Conservation (phyloP, 2,888 invertebrate species). For the Eupithecia subumbrata region DNA sequence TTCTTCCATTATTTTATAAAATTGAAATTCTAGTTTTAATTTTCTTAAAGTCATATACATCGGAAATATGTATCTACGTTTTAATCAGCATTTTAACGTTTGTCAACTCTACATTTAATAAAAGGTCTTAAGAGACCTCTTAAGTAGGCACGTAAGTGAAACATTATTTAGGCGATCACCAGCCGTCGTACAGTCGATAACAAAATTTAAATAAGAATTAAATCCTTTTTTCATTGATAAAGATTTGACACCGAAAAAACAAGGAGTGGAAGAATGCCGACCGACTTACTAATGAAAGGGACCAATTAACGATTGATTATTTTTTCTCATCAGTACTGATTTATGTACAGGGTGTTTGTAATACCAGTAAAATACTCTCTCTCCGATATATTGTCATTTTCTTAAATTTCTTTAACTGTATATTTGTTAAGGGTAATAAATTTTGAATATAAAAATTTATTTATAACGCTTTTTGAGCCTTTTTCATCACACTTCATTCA, state of each 20-base stretch:
- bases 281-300: conserved; percentile 82
- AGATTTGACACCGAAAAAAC: conserved; percentile 82
- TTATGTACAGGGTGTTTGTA: conserved; percentile 63
- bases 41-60: neutral
- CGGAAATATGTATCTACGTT: neutral
- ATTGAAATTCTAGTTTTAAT: neutral
- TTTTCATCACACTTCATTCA: neutral
- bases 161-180: conserved; percentile 67
- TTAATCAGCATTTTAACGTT: neutral
- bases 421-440: neutral
- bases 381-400: conserved; percentile 11
- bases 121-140: conserved; percentile 15
- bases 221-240: conserved; percentile 83
- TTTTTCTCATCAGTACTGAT: conserved; percentile 74
- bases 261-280: conserved; percentile 75
- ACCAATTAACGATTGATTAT: conserved; percentile 82
- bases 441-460: neutral
- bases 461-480: too few relatives aligned
- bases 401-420: neutral
- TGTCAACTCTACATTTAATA: neutral
- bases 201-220: conserved; percentile 81
- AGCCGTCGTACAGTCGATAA: conserved; percentile 74
- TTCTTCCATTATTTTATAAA: neutral
- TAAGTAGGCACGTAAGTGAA: conserved; percentile 59
- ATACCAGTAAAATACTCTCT: conserved; percentile 1